These are phyloP conservation scores for chimpanzee (Pan troglodytes) DNA, from an alignment of 2,113 vertebrate genomes.

Conservation along the genomic window NHGRI_mPanTro3-v2.1_pri NC_072416.2:25300501-25301000, in stretches of 20 bases:
- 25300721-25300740: not conserved
- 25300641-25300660: not conserved
- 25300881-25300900: not conserved
- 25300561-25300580: not conserved
- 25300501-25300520: not conserved
- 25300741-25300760: not conserved
- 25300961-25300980: not conserved
- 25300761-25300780: slow-evolving; percentile 10
- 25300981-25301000: not conserved
- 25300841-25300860: not conserved
- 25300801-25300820: not conserved
- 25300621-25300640: not conserved
- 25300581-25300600: not conserved
- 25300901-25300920: not conserved
- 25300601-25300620: not conserved
- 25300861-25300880: not conserved
- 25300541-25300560: not conserved
- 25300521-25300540: not conserved
- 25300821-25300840: not conserved
- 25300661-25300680: not conserved
- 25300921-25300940: not conserved
- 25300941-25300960: not conserved
- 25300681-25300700: not conserved
- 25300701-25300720: not conserved
- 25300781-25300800: not conserved